phyloP scores from a whole-genome alignment of 2,797 vertebrate species.

The Artibeus lituratus region DNA sequence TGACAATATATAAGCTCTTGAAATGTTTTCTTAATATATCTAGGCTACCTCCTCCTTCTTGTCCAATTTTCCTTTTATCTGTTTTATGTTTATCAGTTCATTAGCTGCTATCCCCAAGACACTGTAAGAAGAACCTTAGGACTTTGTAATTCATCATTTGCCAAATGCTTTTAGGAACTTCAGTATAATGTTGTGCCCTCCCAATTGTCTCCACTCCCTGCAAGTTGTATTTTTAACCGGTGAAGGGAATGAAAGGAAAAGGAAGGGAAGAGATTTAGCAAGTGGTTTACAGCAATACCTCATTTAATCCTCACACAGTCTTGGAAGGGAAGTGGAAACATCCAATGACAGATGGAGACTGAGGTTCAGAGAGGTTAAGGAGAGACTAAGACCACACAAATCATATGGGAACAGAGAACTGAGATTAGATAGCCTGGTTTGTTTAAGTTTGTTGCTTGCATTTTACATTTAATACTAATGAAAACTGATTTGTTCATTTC shows the following conservation, averaged over 20 bases:
- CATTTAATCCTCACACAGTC: constrained; percentile 7
- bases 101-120: not conserved
- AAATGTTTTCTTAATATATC: constrained; percentile 8
- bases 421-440: not conserved
- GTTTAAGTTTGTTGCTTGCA: not conserved
- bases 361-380: not conserved
- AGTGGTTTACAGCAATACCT: not conserved
- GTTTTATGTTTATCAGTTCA: constrained; percentile 43
- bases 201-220: rapidly evolving
- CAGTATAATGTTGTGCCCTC: not conserved
- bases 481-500: constrained; percentile 12
- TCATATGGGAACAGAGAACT: not conserved
- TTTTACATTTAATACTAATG: not conserved
- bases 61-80: constrained; percentile 54
- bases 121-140: not conserved
- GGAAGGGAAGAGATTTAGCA: not conserved
- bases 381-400: not conserved
- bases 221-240: constrained; percentile 25
- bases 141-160: constrained; percentile 47
- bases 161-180: constrained; percentile 34
- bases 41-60: not conserved
- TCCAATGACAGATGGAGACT: not conserved
- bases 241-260: not conserved
- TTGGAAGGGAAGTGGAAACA: not conserved
- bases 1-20: constrained; percentile 10